Evolutionary conservation across 2,113 vertebrate genomes (phyloP), one percentile per base, ranked within the genome.

Genomic region (Riparia riparia): DNA sequence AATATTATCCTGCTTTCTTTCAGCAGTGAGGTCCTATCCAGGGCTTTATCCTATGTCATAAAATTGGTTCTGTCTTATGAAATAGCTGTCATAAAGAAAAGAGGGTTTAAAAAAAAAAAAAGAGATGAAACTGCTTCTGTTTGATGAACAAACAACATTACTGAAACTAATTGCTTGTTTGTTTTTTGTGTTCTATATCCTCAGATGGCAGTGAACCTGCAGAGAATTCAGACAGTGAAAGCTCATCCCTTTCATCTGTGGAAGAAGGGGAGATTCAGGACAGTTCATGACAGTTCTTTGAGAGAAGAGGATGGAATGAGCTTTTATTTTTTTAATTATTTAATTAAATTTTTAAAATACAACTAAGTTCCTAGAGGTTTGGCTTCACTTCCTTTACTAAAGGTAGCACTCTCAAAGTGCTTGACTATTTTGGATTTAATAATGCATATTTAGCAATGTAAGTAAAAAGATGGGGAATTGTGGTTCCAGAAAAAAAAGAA

Each of bases 191-290:
- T 80, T 82, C 63, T 83, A 0, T 71, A 37, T 57, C 45, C 74
- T 85, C 91, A 98, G 98, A 96, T 96, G 95, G 93, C 96, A 93
- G 63, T 94, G 96, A 96, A 94, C 81, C 95, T 90, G 76, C 94
- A 73, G 91, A 96, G 89, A 96, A 92, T 54, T 81, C 84, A 25
- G 92, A 90, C 81, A 89, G 14, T 88, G 96, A 96, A 96, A 94
- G 87, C 56, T 97, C 94, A 80, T 93, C 89, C 51, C 89, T 95
- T 95, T 96, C 96, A 56, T 94, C 96, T 79, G 16, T 95, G 74
- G 97, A 98, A 97, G 97, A 97, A 93, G 96, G 93, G 70, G 97
- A 97, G 95, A 95, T 95, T 80, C 96, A 85, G 60, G 97, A 97
- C 39, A 95, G 53, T 79, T 88, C 53, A 51, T 97, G 91, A 97